Percentiles rank a stretch among this genome's conserved stretches.
Conservation (phyloP, 2,888 invertebrate species). For the Eilema griseolum region DNA sequence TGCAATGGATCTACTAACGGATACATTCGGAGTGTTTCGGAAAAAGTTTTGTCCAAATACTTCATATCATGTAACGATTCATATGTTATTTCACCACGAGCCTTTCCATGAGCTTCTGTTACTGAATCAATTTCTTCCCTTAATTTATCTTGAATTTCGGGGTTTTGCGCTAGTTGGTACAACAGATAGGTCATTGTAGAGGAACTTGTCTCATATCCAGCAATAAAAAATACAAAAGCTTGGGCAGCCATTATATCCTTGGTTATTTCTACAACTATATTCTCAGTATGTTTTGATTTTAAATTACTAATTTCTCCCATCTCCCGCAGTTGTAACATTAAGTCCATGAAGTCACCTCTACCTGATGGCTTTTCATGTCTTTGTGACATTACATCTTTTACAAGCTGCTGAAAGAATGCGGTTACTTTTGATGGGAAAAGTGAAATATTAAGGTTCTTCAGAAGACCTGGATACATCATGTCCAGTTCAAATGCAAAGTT, state of each 20-base stretch:
- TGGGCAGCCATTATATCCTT: constrained; percentile 70
- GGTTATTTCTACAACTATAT: constrained; percentile 54
- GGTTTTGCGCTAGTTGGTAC: constrained; percentile 69
- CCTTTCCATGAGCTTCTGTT: constrained; percentile 51
- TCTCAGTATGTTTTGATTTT: constrained; percentile 29
- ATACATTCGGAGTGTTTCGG: constrained; percentile 73
- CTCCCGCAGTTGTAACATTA: constrained; percentile 57
- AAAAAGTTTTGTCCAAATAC: constrained; percentile 70
- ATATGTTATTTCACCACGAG: constrained; percentile 63
- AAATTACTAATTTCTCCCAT: constrained; percentile 46
- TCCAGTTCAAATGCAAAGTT: constrained; percentile 45
- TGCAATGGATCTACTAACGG: constrained; percentile 72
- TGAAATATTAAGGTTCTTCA: constrained; percentile 52
- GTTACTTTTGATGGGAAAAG: constrained; percentile 48
- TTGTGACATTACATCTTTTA: constrained; percentile 46
- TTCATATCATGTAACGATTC: constrained; percentile 68
- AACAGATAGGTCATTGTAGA: constrained; percentile 69
- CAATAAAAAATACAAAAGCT: constrained; percentile 76
- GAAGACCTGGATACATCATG: constrained; percentile 61
- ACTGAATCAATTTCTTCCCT: constrained; percentile 62
- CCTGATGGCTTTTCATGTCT: constrained; percentile 54
- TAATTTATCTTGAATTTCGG: constrained; percentile 69
- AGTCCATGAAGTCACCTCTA: constrained; percentile 64
- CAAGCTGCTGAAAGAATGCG: constrained; percentile 54
- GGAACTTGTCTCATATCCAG: constrained; percentile 79